phyloP scores from a whole-genome alignment of 2,888 invertebrate genomes.

The Nymphalis urticae region DNA sequence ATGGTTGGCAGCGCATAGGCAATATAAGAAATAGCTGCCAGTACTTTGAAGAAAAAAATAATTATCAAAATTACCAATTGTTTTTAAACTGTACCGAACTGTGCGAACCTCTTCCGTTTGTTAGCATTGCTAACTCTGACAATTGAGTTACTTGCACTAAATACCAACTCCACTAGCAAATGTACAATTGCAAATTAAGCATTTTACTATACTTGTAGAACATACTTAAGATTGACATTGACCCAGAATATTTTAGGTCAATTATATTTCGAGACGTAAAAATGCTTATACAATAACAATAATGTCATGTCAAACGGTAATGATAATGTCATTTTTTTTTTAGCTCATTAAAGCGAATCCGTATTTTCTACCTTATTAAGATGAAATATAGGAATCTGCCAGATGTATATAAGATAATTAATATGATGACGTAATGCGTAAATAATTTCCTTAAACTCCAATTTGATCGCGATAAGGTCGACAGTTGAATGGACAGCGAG shows the following conservation, averaged over 20 bases:
- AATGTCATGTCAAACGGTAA: too few relatives aligned
- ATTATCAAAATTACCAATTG: too few relatives aligned
- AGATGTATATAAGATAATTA: conserved; percentile 7
- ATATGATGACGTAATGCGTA: conserved; percentile 8
- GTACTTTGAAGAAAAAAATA: too few relatives aligned
- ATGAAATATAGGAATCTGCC: neutral
- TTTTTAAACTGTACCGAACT: neutral
- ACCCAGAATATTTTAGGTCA: conserved; percentile 20
- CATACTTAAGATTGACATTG: conserved; percentile 21
- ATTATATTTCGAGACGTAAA: conserved; percentile 10
- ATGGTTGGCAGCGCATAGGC: too few relatives aligned
- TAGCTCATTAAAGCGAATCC: conserved; percentile 13
- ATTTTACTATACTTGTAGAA: neutral
- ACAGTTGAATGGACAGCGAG: conserved; percentile 34
- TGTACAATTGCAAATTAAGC: neutral
- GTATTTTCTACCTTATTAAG: neutral
- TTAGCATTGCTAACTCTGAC: neutral
- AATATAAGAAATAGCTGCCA: too few relatives aligned
- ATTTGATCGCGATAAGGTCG: conserved; percentile 24
- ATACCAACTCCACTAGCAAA: neutral
- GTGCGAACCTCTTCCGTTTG: neutral
- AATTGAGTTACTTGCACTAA: neutral
- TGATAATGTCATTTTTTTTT: too few relatives aligned
- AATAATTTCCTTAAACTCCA: conserved; percentile 28
- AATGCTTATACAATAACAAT: conserved; percentile 2